Conservation (phyloP, 2,888 invertebrate genomes). For the Drosophila lutescens region DNA sequence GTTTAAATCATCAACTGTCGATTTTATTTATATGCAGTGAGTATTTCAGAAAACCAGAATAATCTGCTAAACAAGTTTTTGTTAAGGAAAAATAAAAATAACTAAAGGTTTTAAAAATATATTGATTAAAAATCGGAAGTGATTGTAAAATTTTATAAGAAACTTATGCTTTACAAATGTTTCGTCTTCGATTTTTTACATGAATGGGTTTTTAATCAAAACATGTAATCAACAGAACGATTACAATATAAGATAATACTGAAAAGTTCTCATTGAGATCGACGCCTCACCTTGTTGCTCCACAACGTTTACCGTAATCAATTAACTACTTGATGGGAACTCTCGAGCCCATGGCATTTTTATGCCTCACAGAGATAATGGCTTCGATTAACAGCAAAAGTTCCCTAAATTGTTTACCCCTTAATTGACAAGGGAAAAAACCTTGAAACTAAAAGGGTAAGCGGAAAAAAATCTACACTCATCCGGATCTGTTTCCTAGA, state of each 20-base stretch:
- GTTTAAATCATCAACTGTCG: background rate
- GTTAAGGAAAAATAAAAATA: background rate
- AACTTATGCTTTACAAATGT: background rate
- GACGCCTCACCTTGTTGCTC: constrained; percentile 24
- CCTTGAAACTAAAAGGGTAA: constrained; percentile 15
- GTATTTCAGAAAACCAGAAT: background rate
- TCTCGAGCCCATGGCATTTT: constrained; percentile 3
- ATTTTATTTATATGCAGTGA: background rate
- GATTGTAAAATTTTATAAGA: background rate
- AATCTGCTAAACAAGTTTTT: background rate
- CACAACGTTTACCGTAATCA: constrained; percentile 39
- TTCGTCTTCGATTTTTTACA: background rate
- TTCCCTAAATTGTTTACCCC: constrained; percentile 44
- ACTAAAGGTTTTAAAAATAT: too few species aligned
- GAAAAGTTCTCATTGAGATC: constrained; percentile 2
- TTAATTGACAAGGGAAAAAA: constrained; percentile 33
- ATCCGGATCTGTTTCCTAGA: constrained; percentile 12
- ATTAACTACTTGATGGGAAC: constrained; percentile 22
- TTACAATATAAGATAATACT: background rate
- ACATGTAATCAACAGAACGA: background rate
- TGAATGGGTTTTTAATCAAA: too few species aligned
- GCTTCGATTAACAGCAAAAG: constrained; percentile 27
- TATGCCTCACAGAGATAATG: constrained; percentile 17
- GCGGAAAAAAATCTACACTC: constrained; percentile 15
- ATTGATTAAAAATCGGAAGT: background rate